Conservation (phyloP, 2,888 invertebrate species). For the Torymus tubicola region DNA sequence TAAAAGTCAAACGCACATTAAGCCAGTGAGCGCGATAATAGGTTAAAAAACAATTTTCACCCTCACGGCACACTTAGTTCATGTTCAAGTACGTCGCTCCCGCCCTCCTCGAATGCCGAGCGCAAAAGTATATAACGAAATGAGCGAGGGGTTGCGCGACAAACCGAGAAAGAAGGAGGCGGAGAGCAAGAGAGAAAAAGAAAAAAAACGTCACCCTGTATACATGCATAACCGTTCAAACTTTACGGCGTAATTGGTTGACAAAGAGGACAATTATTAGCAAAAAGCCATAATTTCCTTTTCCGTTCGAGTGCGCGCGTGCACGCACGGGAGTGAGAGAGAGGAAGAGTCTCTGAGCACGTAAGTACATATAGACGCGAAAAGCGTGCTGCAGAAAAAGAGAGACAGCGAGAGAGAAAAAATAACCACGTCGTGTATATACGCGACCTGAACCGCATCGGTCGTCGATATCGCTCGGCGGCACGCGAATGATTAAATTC, state of each 20-base stretch:
- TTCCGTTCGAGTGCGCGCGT: constrained; percentile 34
- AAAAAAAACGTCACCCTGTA: not conserved
- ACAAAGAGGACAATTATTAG: constrained; percentile 54
- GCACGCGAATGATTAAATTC: constrained; percentile 59
- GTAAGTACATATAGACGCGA: too few relatives aligned
- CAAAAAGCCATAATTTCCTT: constrained; percentile 51
- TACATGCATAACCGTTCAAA: constrained; percentile 30
- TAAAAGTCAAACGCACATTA: too few relatives aligned
- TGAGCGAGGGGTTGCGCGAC: not conserved
- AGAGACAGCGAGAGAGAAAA: not conserved
- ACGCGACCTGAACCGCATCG: constrained; percentile 2
- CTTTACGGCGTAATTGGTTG: constrained; percentile 54
- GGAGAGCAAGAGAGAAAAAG: constrained; percentile 6
- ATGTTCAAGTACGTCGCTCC: not conserved
- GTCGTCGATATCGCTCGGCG: constrained; percentile 29
- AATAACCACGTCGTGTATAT: not conserved
- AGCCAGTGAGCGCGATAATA: not conserved
- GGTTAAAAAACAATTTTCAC: constrained; percentile 51
- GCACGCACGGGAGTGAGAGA: not conserved
- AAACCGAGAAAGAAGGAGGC: not conserved
- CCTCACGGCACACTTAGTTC: constrained; percentile 30
- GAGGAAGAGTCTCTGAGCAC: not conserved
- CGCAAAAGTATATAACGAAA: not conserved
- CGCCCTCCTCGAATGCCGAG: too few relatives aligned
- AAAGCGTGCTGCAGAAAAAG: not conserved